These are phyloP conservation scores for Lutraria rhynchaena DNA, from an alignment of 1,140 invertebrate genomes.

Conservation along the genomic window DNA sequence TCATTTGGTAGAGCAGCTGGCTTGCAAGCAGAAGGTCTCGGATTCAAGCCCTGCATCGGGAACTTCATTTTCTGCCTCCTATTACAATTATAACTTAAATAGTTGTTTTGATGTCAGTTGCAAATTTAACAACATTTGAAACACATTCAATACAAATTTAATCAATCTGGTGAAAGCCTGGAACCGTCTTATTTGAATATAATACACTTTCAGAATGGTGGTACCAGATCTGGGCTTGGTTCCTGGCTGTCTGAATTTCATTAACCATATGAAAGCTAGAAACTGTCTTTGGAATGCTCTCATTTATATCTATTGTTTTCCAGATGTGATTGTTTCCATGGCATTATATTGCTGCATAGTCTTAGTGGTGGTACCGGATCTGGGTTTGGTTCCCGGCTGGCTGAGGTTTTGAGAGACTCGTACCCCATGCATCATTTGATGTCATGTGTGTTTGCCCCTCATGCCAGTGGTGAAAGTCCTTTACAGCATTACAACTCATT, in stretches of 20 bases:
- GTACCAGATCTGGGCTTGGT: neutral
- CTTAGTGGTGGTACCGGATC: slow-evolving; percentile 80
- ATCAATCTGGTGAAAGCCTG: too few species aligned
- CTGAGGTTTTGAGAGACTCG: slow-evolving; percentile 75
- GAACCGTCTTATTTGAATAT: too few species aligned
- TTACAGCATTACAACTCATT: slow-evolving; percentile 80
- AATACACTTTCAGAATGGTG: neutral
- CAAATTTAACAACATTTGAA: too few species aligned
- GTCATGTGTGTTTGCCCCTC: slow-evolving; percentile 78
- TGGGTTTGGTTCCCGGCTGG: slow-evolving; percentile 77
- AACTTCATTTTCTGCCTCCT: too few species aligned
- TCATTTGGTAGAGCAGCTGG: too few species aligned
- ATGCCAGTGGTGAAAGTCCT: slow-evolving; percentile 78
- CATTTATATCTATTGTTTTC: slow-evolving; percentile 28
- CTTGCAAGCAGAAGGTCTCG: too few species aligned
- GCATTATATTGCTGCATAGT: slow-evolving; percentile 77
- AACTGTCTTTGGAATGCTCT: neutral
- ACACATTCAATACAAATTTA: too few species aligned
- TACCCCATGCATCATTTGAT: slow-evolving; percentile 76
- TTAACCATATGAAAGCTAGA: neutral
- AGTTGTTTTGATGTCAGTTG: too few species aligned
- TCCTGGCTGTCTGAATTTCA: neutral
- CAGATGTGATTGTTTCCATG: slow-evolving; percentile 77
- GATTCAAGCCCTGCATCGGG: too few species aligned
- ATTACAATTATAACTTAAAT: too few species aligned